Base-by-base conservation (phyloP, 2,888 invertebrate species). In the Troides helena region DNA sequence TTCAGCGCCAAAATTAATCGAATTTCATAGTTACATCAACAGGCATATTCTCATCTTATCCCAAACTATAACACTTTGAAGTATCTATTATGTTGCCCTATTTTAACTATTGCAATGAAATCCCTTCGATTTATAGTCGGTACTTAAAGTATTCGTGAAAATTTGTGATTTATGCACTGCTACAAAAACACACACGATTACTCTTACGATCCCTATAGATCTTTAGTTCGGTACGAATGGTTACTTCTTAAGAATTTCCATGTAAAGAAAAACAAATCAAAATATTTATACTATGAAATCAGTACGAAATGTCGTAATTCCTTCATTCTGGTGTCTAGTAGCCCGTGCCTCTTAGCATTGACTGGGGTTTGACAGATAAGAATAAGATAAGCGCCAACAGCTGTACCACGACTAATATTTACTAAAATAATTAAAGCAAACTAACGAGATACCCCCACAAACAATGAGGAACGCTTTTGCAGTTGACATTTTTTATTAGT, bases 361-460 rank as follows among this genome's bases (percentile, higher is more conserved):
- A 92, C 91, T 90, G 89, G 82, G 89, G 86, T 91, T 92, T 92
- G 92, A 90, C 92, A 92, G 92, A 92, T 92, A 92, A 91, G 81
- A 81, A 81, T 74, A 75, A 87, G 91, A 90, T 91, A 90, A 90
- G 84, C 80, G 81, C 79, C 82, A 85, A 85, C 87, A 88, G 85
- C 85, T 85, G 87, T 82, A 82, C 78, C 74, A 76, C 67, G 74
- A 81, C 85, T 87, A 92, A 92, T 90, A 92, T 92, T 92, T 89
- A 85, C 87, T 76, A 75, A 79, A 81, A 83, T 87, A 85, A 90
- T 89, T 88, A 89, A 87, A 89, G 88, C 86, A 89, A 87, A 85
- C 86, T 71, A 68, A 76, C 76, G 77, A 74, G 79, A 80, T 77
- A 78, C 82, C 78, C 68, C 81, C 81, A 84, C 83, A 85, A 84